Evolutionary conservation across 2,113 vertebrate genomes (phyloP), one percentile per base, ranked within the genome.

Genomic region (Platysteira castanea): DNA sequence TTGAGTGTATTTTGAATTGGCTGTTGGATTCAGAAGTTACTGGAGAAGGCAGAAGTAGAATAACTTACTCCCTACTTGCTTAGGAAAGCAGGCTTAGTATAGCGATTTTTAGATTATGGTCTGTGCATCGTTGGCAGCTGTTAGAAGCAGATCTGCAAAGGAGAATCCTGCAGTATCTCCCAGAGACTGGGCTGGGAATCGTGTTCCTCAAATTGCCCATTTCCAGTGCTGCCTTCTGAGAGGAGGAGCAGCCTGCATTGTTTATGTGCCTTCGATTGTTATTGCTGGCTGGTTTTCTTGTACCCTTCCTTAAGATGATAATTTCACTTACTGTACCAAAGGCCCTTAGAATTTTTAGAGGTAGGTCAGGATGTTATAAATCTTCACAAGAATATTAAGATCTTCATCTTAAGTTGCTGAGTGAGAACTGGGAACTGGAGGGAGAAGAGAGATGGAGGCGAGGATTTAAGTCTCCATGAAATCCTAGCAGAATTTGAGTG

Each of bases 241-340:
- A n/a, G 27, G 64, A 86, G 52, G 33, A 87, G 13, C 24, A 52
- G 27, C 33, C 12, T 1, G 2, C 42, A 81, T 80, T 86, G 18
- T 53, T 61, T 41, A 24, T 0, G 1, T 68, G 33, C 9, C 46
- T 54, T 41, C 0, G 0, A 13, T 68, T 9, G 3, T 54, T 37
- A 39, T 16, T 87, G 67, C 33, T 85, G 33, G 3, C 30, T 68
- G 35, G 1, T 52, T 89, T 83, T 61, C 76, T 53, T 70, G 47
- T 67, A 61, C n/a, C 35, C 35, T 70, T 87, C 28, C 41, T 78
- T 78, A 46, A 39, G 27, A 23, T 33, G 30, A 47, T 71, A 6
- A 11, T 75, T 91, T 82, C 4, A 47, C 27, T 35, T 54, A 5
- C 23, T 67, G 9, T 60, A 60, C 13, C 21, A 67, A 49, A 84